Evolutionary conservation across 2,888 invertebrate genomes (phyloP).

Genomic region (Galerucella nymphaeae): DNA sequence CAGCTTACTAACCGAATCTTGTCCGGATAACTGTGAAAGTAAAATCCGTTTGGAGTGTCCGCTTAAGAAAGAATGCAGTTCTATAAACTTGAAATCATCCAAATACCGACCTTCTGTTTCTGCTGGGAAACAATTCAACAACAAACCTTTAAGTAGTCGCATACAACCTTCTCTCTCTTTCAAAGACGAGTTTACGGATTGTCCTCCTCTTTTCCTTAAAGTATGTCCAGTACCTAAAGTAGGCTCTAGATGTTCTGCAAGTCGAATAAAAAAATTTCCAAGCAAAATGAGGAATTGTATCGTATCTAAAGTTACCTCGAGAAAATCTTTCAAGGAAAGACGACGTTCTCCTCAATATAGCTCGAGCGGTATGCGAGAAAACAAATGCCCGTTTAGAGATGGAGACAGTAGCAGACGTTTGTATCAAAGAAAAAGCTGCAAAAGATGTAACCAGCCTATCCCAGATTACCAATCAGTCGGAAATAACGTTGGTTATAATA

Average conservation of each 20-base stretch:
- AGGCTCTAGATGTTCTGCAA: background rate
- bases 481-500: background rate
- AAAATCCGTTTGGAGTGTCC: background rate
- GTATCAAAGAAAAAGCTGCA: slow-evolving; percentile 4
- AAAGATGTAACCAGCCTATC: background rate
- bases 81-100: background rate
- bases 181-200: background rate
- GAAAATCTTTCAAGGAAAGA: background rate
- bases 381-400: background rate
- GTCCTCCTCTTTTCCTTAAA: background rate
- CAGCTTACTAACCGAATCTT: background rate
- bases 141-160: too few species aligned
- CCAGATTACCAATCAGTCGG: background rate
- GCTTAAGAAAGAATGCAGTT: background rate
- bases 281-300: background rate
- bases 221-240: slow-evolving; percentile 1
- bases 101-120: background rate
- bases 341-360: background rate
- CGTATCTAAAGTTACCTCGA: background rate
- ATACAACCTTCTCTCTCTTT: background rate
- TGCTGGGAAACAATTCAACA: background rate
- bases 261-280: background rate
- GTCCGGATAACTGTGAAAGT: background rate
- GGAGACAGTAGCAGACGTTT: background rate
- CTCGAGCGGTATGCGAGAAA: background rate